Evolutionary conservation across 2,888 invertebrate genomes (phyloP), one percentile per base, ranked within the genome.

Genomic region (Lithophane ornitopus): DNA sequence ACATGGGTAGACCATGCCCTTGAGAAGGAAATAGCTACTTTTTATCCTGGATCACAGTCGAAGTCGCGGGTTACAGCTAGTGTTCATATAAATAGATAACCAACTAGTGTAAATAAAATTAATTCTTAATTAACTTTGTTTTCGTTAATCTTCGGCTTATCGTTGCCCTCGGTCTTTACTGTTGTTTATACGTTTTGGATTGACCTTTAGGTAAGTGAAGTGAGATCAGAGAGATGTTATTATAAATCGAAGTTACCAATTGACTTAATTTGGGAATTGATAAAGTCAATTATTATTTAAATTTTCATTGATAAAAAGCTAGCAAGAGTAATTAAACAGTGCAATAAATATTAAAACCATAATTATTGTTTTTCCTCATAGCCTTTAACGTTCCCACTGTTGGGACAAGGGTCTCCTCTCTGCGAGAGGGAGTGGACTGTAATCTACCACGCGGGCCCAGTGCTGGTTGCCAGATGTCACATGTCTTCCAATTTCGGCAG

Each of bases 61-160:
- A 34, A 34, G 34, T 34, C 34, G 6, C 6, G 34, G 34, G 34
- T 4, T 0, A 34, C 34, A 34, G 34, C 34, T 34, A 34, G 34
- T 34, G 26, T 19, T 19, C 3, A 19, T 8, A 28, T 44, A 16
- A 41, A n/a, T 19, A 4, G 41, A n/a, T 26, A 56, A 28, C 28
- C 1, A 28, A 14, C 56, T 7, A 46, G 4, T 66, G 46, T 66
- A 22, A n/a, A 34, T n/a, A n/a, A 34, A 67, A 52, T n/a, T 11
- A 34, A 12, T 56, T 67, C 16, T n/a, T 39, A n/a, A 39, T 67
- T n/a, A 54, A 54, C 34, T n/a, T 67, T 34, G 16, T 63, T 63
- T 41, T 26, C 9, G 16, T n/a, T 34, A 34, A 52, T 11, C 28
- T 4, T 49, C 16, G 16, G 3, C 6, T 49, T 52, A 67, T 67